Evolutionary conservation across 2,888 invertebrate species (phyloP).

Genomic region (Lasioglossum leucozonium): DNA sequence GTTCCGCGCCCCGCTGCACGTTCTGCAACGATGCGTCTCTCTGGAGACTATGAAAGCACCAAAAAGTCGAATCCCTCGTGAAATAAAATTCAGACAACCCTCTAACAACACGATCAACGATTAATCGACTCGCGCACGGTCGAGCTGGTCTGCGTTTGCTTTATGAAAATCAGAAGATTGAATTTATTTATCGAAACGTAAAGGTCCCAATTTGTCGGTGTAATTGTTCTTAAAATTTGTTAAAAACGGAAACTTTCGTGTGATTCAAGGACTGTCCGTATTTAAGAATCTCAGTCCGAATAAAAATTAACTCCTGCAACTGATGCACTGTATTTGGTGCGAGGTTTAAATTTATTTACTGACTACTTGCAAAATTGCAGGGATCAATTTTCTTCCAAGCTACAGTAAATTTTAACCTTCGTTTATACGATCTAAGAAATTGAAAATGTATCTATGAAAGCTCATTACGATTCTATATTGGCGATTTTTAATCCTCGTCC

Average conservation of each 20-base stretch:
- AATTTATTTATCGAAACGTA: no score
- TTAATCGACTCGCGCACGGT: background rate
- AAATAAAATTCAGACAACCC: background rate
- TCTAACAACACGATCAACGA: background rate
- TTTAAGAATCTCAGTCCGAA: background rate
- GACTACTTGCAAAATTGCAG: background rate
- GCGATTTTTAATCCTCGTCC: background rate
- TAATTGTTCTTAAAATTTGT: no score
- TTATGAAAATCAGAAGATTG: no score
- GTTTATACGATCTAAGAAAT: background rate
- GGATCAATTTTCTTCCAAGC: background rate
- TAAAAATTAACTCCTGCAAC: background rate
- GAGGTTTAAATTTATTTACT: background rate
- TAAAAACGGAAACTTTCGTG: no score
- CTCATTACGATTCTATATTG: no score
- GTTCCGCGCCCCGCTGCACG: background rate
- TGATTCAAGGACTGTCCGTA: background rate
- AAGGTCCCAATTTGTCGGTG: no score
- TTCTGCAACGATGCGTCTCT: background rate
- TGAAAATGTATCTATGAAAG: background rate
- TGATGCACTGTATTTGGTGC: background rate
- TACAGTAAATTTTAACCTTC: background rate
- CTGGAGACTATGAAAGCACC: background rate
- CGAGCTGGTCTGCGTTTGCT: background rate
- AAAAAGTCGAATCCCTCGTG: background rate